phyloP scores from a whole-genome alignment of 2,113 vertebrate species.

The Emydura subglobosa region DNA sequence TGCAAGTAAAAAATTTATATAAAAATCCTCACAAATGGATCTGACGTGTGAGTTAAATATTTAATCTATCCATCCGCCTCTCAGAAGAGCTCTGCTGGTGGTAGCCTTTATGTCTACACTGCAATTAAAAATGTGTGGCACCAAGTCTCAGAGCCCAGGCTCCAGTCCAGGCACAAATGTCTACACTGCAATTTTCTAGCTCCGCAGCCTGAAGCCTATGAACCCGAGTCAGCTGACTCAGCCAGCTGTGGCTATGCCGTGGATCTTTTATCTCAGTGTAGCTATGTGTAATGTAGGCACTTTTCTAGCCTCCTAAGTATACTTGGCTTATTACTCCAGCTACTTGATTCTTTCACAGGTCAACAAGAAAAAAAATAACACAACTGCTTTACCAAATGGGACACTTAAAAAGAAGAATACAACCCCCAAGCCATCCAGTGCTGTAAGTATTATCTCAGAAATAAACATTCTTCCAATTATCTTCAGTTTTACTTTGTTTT shows the following conservation, averaged over 20 bases:
- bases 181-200: too few relatives aligned
- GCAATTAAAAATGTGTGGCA: background rate
- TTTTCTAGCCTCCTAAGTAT: background rate
- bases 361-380: conserved; percentile 60
- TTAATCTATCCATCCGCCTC: background rate
- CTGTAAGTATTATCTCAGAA: conserved; percentile 26
- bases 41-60: background rate
- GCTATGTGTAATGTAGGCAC: background rate
- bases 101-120: background rate
- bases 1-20: background rate
- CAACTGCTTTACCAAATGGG: conserved; percentile 39
- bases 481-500: background rate
- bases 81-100: background rate
- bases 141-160: background rate
- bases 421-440: conserved; percentile 4
- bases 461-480: background rate
- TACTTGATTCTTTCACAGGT: conserved; percentile 20
- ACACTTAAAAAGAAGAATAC: conserved; percentile 57
- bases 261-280: background rate
- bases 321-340: background rate
- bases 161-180: background rate
- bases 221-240: too few relatives aligned
- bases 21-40: background rate
- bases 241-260: too few relatives aligned
- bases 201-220: too few relatives aligned